Evolutionary conservation across 2,113 vertebrate species (phyloP).

Genomic region (Ammodytes marinus): DNA sequence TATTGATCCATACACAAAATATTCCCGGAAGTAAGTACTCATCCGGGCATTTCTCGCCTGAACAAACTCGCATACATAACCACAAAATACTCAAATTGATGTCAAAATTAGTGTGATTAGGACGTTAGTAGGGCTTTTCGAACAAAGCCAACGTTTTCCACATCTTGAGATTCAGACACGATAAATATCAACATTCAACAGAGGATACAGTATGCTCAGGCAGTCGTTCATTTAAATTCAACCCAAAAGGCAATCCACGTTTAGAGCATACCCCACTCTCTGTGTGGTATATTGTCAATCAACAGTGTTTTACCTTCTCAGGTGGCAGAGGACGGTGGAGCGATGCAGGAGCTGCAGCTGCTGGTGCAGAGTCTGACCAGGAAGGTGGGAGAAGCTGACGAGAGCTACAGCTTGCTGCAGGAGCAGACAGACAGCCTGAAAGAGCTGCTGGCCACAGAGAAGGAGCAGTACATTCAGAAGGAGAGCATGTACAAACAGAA

Average conservation of each 20-base stretch:
- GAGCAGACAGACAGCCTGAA: constrained; percentile 88
- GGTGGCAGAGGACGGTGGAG: constrained; percentile 67
- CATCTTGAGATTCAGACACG: background rate
- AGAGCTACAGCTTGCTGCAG: constrained; percentile 89
- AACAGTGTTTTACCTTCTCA: constrained; percentile 33
- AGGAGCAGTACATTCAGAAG: constrained; percentile 85
- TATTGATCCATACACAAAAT: too few relatives aligned
- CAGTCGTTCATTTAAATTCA: background rate
- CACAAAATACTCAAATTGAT: too few relatives aligned
- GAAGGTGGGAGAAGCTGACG: constrained; percentile 91
- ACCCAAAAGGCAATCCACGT: background rate
- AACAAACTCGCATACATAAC: too few relatives aligned
- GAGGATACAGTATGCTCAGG: background rate
- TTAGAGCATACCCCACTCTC: background rate
- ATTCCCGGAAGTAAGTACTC: too few relatives aligned
- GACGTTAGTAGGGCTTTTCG: too few relatives aligned
- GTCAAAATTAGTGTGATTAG: too few relatives aligned
- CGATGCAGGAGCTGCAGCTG: constrained; percentile 85
- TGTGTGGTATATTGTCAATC: background rate
- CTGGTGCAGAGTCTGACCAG: constrained; percentile 89
- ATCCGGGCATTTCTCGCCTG: too few relatives aligned
- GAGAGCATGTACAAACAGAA: constrained; percentile 89
- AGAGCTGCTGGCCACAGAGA: constrained; percentile 85
- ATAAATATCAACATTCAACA: background rate
- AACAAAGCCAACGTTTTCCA: background rate